Evolutionary conservation across 2,797 vertebrate species (phyloP).

Genomic region (Falco novaeseelandiae): DNA sequence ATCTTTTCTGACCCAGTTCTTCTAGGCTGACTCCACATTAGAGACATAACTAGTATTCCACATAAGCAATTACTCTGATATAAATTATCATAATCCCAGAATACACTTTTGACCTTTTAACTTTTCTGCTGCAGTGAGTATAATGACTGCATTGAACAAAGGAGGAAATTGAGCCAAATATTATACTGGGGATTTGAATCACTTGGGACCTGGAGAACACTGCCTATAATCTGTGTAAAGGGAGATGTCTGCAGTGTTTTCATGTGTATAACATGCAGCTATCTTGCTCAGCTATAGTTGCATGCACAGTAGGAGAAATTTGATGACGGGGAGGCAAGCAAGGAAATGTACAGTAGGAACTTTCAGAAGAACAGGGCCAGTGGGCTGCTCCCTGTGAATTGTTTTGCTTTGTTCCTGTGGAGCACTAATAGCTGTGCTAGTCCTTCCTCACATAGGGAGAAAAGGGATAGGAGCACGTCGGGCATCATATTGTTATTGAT

Average conservation of each 20-base stretch:
- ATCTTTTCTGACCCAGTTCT: background rate
- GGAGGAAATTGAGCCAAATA: background rate
- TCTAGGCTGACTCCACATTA: background rate
- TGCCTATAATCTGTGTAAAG: background rate
- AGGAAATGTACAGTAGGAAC: background rate
- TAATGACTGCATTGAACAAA: background rate
- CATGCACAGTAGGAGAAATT: background rate
- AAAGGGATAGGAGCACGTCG: background rate
- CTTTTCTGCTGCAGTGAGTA: background rate
- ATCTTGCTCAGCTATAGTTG: background rate
- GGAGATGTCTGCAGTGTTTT: background rate
- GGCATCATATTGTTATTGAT: fast-evolving
- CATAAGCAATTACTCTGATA: background rate
- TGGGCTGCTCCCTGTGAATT: background rate
- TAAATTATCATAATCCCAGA: background rate
- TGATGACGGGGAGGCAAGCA: background rate
- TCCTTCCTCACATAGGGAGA: background rate
- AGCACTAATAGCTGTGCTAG: background rate
- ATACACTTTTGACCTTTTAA: constrained; percentile 5
- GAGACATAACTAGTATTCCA: background rate
- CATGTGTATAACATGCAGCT: background rate
- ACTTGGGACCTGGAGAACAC: background rate
- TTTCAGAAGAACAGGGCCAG: fast-evolving
- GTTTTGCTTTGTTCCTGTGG: background rate
- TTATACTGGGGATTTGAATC: background rate